Evolutionary conservation across 1,140 invertebrate species (phyloP), one percentile per base, ranked within the genome.

Genomic region (Zaprionus ghesquierei): DNA sequence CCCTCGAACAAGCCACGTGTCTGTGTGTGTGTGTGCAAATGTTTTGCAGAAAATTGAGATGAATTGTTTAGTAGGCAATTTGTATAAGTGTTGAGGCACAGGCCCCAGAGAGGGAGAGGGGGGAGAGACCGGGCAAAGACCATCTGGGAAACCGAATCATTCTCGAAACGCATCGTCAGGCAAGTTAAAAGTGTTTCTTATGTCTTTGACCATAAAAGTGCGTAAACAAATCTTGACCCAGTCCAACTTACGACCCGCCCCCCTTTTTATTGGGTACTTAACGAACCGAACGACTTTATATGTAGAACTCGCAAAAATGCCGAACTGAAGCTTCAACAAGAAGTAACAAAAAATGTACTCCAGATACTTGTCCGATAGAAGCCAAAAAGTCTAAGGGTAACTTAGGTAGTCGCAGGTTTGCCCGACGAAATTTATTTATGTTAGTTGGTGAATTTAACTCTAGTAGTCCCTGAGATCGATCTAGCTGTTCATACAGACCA

Each of bases 61-160:
- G 79, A 86, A 86, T 85, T 80, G 77, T 80, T 85, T 60, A 85
- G 74, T 85, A 80, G 75, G 66, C 69, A 85, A 77, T 80, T 85
- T 71, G 66, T 60, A 70, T 80, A 85, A 85, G 77, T 85, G 69
- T 77, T 81, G 66, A 49, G 35, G 27, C 54, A 18, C 50, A 10
- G 20, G 56, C 56, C 18, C 20, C 49, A n/a, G 35, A 15, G 35
- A 38, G 33, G n/a, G 4, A 38, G 13, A 15, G 13, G 8, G 13
- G n/a, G 8, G 13, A 38, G n/a, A 15, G 33, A n/a, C n/a, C n/a
- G 3, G 33, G 5, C 5, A 15, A n/a, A n/a, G n/a, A n/a, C 0
- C 35, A 15, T 15, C 2, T 15, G 35, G 35, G 35, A 38, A 15
- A 38, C n/a, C n/a, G 35, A 15, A 38, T 15, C 35, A 38, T 38